Evolutionary conservation across 2,888 invertebrate species (phyloP).

Genomic region (Nudaria mundana): DNA sequence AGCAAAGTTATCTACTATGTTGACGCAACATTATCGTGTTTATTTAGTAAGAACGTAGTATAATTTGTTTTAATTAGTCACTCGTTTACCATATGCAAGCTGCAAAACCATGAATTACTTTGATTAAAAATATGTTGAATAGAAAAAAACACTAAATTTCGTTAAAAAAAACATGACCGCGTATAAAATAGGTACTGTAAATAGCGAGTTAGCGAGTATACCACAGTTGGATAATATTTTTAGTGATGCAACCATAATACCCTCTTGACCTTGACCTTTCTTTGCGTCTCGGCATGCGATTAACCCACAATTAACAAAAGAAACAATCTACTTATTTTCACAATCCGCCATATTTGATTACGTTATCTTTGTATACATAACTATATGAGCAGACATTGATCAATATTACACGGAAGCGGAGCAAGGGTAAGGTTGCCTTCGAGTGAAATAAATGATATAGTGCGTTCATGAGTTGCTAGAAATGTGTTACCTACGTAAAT

Average conservation of each 20-base stretch:
- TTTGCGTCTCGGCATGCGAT: conserved; percentile 32
- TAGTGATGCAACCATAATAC: conserved; percentile 14
- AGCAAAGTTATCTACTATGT: too few relatives aligned
- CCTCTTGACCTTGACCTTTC: conserved; percentile 57
- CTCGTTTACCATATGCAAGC: too few relatives aligned
- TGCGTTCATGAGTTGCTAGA: background rate
- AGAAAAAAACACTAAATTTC: too few relatives aligned
- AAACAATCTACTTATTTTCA: conserved; percentile 27
- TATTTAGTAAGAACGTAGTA: background rate
- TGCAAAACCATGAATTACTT: too few relatives aligned
- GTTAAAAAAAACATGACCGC: too few relatives aligned
- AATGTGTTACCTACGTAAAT: too few relatives aligned
- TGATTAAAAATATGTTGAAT: too few relatives aligned
- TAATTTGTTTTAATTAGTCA: background rate
- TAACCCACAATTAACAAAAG: conserved; percentile 29
- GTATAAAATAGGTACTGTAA: too few relatives aligned
- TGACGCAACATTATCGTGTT: background rate
- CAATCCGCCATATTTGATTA: conserved; percentile 18
- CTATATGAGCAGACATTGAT: conserved; percentile 12
- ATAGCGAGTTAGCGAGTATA: too few relatives aligned
- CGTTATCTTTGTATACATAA: conserved; percentile 20
- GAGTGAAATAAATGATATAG: background rate
- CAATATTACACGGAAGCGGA: conserved; percentile 1
- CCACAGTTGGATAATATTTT: background rate
- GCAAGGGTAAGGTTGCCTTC: background rate